phyloP scores from a whole-genome alignment of 2,113 vertebrate genomes.

The Psilopogon haemacephalus region DNA sequence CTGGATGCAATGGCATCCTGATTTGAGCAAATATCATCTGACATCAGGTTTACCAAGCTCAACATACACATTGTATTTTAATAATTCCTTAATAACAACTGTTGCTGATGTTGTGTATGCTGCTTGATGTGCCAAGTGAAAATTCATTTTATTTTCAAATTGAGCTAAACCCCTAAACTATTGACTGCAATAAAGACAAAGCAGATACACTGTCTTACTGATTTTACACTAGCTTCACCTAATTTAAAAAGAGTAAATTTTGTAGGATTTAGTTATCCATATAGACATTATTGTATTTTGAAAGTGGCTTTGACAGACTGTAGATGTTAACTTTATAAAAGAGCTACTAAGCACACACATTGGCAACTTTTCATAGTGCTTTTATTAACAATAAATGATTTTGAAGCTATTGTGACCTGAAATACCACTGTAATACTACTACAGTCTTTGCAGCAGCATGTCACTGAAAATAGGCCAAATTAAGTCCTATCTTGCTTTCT shows the following conservation, averaged over 20 bases:
- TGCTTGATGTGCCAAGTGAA: not conserved
- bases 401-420: not conserved
- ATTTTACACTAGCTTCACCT: not conserved
- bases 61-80: not conserved
- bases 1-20: not conserved
- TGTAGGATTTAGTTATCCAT: conserved; percentile 5
- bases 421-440: not conserved
- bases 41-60: not conserved
- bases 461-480: not conserved
- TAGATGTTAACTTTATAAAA: conserved; percentile 15
- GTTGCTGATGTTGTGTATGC: not conserved
- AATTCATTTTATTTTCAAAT: conserved; percentile 18
- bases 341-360: not conserved
- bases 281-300: not conserved
- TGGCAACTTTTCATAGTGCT: not conserved
- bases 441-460: not conserved
- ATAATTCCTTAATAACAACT: not conserved
- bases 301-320: conserved; percentile 4
- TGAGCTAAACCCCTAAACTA: not conserved
- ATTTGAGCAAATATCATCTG: not conserved
- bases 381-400: not conserved
- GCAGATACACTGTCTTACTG: not conserved
- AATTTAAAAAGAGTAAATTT: not conserved
- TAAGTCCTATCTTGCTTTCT: not conserved
- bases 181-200: not conserved